phyloP scores from a whole-genome alignment of 2,888 invertebrate genomes.

The Sphinx pinastri region DNA sequence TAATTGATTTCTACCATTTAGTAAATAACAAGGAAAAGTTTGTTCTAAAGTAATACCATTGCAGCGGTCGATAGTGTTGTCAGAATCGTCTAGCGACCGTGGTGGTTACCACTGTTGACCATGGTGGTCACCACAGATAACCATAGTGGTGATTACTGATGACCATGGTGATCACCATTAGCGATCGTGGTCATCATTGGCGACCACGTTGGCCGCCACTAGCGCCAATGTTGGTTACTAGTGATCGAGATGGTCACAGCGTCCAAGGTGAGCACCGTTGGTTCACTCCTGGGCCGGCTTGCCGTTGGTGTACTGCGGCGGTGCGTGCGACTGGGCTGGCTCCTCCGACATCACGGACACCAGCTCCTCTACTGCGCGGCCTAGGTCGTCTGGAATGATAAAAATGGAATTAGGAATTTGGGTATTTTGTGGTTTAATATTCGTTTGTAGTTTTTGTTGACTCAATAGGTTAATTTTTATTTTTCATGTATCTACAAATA shows the following conservation, averaged over 20 bases:
- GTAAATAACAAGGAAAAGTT: constrained; percentile 31
- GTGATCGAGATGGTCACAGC: constrained; percentile 32
- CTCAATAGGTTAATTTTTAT: neutral
- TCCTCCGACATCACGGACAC: constrained; percentile 95
- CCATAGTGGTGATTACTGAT: constrained; percentile 40
- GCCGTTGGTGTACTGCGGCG: constrained; percentile 80
- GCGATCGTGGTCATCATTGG: neutral
- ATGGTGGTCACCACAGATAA: constrained; percentile 2
- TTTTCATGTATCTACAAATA: neutral
- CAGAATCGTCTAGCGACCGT: constrained; percentile 44
- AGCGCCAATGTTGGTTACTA: constrained; percentile 41
- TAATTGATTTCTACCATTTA: constrained; percentile 32
- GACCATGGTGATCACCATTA: constrained; percentile 29
- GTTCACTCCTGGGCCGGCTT: constrained; percentile 67
- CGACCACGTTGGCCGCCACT: neutral
- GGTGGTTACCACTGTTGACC: constrained; percentile 38
- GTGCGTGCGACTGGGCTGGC: constrained; percentile 58
- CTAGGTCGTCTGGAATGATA: constrained; percentile 88
- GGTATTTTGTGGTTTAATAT: neutral
- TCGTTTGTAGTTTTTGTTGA: no score
- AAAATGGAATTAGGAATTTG: neutral
- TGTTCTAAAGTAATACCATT: constrained; percentile 43
- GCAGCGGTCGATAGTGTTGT: constrained; percentile 65
- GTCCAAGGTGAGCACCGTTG: constrained; percentile 31
- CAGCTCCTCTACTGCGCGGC: constrained; percentile 93